These are phyloP conservation scores for Peromyscus melanophrys DNA, from an alignment of 2,797 vertebrate species.

Conservation along the genomic window DNA sequence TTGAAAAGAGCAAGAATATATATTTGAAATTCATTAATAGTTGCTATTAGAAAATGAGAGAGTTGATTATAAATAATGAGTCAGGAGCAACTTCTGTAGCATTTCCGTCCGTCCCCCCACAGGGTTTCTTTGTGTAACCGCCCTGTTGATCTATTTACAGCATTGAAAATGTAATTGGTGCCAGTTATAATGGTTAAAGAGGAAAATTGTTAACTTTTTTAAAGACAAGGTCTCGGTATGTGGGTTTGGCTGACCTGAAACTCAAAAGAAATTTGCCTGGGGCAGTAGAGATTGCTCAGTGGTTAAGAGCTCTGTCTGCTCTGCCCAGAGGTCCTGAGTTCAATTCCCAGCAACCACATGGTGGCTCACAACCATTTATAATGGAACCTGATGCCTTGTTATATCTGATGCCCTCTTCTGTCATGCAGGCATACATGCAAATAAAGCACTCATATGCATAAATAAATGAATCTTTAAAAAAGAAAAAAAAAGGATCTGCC, in stretches of 20 bases:
- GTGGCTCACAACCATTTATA: not conserved
- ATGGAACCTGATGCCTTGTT: too few relatives aligned
- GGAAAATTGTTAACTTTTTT: too few relatives aligned
- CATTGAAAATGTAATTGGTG: too few relatives aligned
- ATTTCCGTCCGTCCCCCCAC: not conserved
- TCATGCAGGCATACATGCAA: too few relatives aligned
- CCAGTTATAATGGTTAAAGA: too few relatives aligned
- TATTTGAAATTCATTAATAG: conserved; percentile 20
- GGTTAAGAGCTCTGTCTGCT: not conserved
- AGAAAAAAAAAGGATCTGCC: not conserved
- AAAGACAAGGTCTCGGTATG: not conserved
- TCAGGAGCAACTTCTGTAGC: conserved; percentile 42
- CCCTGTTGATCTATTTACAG: too few relatives aligned
- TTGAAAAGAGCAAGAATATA: conserved; percentile 14
- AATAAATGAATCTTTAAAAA: too few relatives aligned
- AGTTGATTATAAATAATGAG: not conserved
- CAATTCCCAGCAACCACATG: not conserved
- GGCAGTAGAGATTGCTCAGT: not conserved
- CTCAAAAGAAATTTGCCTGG: not conserved
- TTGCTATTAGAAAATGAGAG: not conserved
- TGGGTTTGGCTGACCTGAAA: not conserved
- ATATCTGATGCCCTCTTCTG: too few relatives aligned
- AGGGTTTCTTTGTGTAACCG: not conserved
- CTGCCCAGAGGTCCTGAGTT: not conserved
- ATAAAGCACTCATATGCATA: too few relatives aligned